Base-by-base conservation (phyloP, 2,888 invertebrate genomes). In the Parnassius smintheus region DNA sequence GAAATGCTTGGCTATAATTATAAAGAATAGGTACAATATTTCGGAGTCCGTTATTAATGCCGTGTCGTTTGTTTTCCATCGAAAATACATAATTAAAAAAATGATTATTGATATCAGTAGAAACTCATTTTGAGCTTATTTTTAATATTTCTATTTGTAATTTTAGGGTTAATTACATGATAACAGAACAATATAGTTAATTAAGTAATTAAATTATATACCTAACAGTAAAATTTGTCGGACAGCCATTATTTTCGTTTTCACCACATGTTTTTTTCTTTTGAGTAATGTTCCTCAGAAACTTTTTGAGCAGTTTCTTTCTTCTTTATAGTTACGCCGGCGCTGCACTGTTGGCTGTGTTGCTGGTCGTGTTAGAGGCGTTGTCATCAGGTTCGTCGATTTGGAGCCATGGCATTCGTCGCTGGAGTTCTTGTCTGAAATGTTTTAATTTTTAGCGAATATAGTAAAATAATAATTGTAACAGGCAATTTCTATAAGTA, bases 371-470 rank as follows among this genome's bases (percentile, higher is more conserved):
- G 0, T 91, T 93, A 10, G 95, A 94, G n/a, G 89, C 85, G 0
- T 92, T 87, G 68, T 95, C 95, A 48, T 87, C 86, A 0, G 93
- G 92, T 75, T 95, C 95, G 69, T 93, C 93, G 60, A 95, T 94
- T 66, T 95, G 95, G 66, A 95, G 85, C 95, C 96, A 97, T 9
- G 96, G 96, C 81, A 97, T 93, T 59, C 95, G 94, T 66, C 95
- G 95, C 76, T 96, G 95, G 63, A 97, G 89, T 82, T 97, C 97
- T 84, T 95, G 90, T 72, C 96, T 95, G 78, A 12, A 76, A 64
- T 66, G n/a, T 11, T 59, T 18, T 1, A 22, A 2, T 48, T 46
- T 11, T 10, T 12, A 44, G n/a, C n/a, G n/a, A 3, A 2, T 44
- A 11, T 11, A 11, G 2, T 44, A 11, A 46, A 45, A 45, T 11